Evolutionary conservation across 2,113 vertebrate species (phyloP), one percentile per base, ranked within the genome.

Genomic region (Platichthys flesus): DNA sequence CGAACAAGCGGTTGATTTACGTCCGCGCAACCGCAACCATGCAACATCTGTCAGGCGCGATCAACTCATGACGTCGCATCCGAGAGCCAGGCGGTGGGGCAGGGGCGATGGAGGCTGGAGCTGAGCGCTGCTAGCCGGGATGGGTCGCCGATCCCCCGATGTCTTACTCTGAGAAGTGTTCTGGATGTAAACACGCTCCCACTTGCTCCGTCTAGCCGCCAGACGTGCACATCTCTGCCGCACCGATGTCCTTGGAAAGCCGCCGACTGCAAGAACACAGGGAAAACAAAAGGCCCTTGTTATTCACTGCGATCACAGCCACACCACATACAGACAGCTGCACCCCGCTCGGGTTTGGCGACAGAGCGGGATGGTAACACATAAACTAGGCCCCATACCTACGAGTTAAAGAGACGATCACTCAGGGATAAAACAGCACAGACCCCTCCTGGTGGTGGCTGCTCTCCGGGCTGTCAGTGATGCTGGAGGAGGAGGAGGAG

Each of bases 51-150:
- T 61, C 78, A 58, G 82, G 66, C 61, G 79, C 78, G 72, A 88
- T 90, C 90, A 88, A 64, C 62, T 88, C 92, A 83, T 91, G 89
- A 90, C 88, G 89, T 90, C 76, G 86, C 86, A 85, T 74, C 86
- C 62, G 24, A 63, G 13, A 74, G 67, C 23, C 79, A 51, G n/a
- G 45, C 45, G 45, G 45, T 15, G 45, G 20, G n/a, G 51, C 51
- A n/a, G 13, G 18, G 51, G 14, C 51, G 18, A 8, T n/a, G 51
- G 51, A 54, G 18, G 47, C 47, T 16, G 47, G 47, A 18, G 47
- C 14, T 51, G 47, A 16, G 47, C 47, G 47, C 47, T 5, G 47
- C 16, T 49, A 6, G 4, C 47, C 47, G 47, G 47, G 47, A 49
- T 16, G 47, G 6, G 65, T 67, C 75, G 64, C 45, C 3, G 60